phyloP scores from a whole-genome alignment of 2,888 invertebrate genomes.

The Pachliopta kotzebuea region DNA sequence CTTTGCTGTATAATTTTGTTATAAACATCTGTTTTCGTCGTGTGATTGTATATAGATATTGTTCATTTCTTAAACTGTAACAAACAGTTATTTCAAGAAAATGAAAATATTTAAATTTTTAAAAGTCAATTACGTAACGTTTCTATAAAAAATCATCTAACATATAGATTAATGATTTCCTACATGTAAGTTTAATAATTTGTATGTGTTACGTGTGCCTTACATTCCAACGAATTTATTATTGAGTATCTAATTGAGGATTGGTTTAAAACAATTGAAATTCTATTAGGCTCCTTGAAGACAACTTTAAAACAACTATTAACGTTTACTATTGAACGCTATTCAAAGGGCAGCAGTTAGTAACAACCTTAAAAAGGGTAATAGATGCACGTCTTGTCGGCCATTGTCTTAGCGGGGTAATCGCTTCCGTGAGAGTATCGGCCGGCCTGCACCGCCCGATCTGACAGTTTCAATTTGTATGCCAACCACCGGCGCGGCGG shows the following conservation, averaged over 20 bases:
- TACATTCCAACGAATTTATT: constrained; percentile 13
- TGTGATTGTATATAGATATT: too few relatives aligned
- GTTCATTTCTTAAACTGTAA: too few relatives aligned
- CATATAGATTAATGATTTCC: background rate
- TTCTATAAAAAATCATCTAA: background rate
- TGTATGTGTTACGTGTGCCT: constrained; percentile 5
- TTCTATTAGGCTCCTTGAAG: constrained; percentile 13
- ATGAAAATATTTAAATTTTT: too few relatives aligned
- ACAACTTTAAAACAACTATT: constrained; percentile 26
- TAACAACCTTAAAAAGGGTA: constrained; percentile 66
- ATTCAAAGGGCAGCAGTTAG: constrained; percentile 60
- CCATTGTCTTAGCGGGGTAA: constrained; percentile 72
- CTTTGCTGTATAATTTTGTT: too few relatives aligned
- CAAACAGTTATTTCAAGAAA: too few relatives aligned
- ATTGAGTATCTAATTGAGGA: constrained; percentile 10
- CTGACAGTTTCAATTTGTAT: constrained; percentile 69
- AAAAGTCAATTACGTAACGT: background rate
- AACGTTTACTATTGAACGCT: constrained; percentile 47
- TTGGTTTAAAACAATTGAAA: constrained; percentile 17
- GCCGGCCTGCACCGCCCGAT: constrained; percentile 51
- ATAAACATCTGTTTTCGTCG: too few relatives aligned
- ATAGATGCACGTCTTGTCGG: constrained; percentile 76
- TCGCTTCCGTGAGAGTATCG: constrained; percentile 75
- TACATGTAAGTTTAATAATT: background rate
- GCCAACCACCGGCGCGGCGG: constrained; percentile 47